Evolutionary conservation across 2,113 vertebrate species (phyloP), one percentile per base, ranked within the genome.

Genomic region (Amblyornis subalaris): DNA sequence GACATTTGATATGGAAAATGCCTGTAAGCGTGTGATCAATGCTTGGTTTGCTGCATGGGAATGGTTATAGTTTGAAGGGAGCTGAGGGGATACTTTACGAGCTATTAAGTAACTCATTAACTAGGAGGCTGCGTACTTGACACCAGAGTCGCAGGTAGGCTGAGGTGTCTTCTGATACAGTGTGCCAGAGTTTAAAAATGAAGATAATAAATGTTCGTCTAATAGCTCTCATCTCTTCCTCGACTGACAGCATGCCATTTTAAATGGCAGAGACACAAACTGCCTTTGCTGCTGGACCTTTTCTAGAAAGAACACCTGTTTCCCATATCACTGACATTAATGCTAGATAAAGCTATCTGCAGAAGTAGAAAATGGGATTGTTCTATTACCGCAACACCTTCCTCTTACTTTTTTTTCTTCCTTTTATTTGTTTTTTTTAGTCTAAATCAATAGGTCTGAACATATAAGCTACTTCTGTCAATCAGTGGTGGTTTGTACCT

Each of bases 101-200:
- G 69, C 74, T 96, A 84, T 89, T 94, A 95, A 93, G 73, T 96
- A 83, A 85, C 67, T 89, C 84, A 85, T 96, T 96, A 96, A 90
- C 83, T 91, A 58, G 75, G 36, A 95, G 22, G 12, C 58, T 91
- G 48, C 0, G 0, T 77, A 67, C 35, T 71, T 92, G 60, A 73
- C 42, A 57, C 19, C 7, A 88, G 73, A 80, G 90, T 71, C 24
- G 16, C 75, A 60, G 88, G 24, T 24, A 80, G 70, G 36, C 89
- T 75, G 77, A 48, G 51, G 1, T 79, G 64, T 81, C 79, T 82
- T 95, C 91, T 91, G 80, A 86, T 48, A 55, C 61, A 84, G 44
- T 64, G 28, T 67, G n/a, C 26, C 16, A 65, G 61, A 72, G 62
- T 35, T 95, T 85, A 86, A 89, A 97, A 88, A 89, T 60, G 36